phyloP scores from a whole-genome alignment of 1,140 invertebrate species.

The Heliconius congener region DNA sequence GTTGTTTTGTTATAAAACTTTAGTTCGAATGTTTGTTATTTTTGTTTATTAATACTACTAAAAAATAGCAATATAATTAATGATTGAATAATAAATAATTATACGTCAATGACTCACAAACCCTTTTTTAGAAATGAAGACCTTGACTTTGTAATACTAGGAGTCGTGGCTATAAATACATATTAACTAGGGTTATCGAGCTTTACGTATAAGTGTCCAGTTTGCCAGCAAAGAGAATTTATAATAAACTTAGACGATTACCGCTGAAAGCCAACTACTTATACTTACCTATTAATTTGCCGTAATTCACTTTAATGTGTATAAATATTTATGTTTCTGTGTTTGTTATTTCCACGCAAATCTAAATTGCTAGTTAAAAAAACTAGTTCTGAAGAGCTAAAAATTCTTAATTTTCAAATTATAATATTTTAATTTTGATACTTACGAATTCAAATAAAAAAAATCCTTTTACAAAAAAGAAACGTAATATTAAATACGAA shows the following conservation, averaged over 20 bases:
- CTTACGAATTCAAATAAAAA: not conserved
- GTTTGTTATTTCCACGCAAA: not conserved
- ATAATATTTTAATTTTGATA: not conserved
- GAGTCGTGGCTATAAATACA: constrained; percentile 16
- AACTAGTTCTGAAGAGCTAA: not conserved
- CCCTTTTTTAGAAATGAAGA: not conserved
- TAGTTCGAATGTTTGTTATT: too few relatives aligned
- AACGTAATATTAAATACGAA: not conserved
- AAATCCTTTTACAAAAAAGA: not conserved
- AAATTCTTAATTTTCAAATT: not conserved
- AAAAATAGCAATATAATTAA: not conserved
- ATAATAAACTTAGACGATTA: constrained; percentile 36
- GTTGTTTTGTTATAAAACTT: not conserved
- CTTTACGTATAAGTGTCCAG: constrained; percentile 19
- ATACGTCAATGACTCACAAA: not conserved
- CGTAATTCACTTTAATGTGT: not conserved
- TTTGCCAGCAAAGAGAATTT: constrained; percentile 30
- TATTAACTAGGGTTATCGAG: constrained; percentile 15
- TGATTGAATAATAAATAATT: not conserved
- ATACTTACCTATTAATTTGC: constrained; percentile 7
- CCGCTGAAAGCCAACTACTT: constrained; percentile 30
- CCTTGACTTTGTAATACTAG: constrained; percentile 23
- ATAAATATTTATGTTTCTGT: not conserved
- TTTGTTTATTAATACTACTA: not conserved
- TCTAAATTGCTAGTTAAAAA: not conserved